Evolutionary conservation across 2,797 vertebrate species (phyloP).

Genomic region (Cygnus olor): DNA sequence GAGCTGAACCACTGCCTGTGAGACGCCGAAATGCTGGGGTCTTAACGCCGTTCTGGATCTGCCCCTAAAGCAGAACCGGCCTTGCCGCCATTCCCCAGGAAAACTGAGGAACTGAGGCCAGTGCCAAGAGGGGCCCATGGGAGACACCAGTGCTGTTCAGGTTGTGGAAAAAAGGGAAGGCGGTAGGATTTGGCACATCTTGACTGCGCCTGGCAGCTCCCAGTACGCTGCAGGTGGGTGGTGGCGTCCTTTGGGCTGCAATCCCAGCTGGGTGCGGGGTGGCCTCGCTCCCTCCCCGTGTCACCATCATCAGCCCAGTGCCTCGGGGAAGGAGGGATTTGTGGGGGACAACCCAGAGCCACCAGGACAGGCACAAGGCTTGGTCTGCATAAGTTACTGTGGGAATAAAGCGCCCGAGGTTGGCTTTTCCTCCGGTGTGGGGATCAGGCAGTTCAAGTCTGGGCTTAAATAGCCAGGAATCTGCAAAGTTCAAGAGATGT

Average conservation of each 20-base stretch:
- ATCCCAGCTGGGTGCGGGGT: not conserved
- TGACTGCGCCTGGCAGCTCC: not conserved
- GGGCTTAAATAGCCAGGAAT: conserved; percentile 43
- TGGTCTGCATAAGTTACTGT: conserved; percentile 46
- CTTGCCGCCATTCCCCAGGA: accelerated
- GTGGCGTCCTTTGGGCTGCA: not conserved
- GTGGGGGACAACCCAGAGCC: not conserved
- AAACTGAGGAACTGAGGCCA: not conserved
- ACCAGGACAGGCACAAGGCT: not conserved
- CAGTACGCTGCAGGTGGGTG: not conserved
- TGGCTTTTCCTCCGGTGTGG: not conserved
- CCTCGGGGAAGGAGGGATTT: not conserved
- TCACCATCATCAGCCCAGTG: not conserved
- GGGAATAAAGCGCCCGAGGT: not conserved
- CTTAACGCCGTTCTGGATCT: not conserved
- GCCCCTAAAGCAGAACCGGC: not conserved
- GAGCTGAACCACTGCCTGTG: not conserved
- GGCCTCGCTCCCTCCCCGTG: not conserved
- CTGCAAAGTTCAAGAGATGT: not conserved
- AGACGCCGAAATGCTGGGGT: accelerated
- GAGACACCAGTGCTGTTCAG: accelerated
- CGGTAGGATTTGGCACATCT: not conserved
- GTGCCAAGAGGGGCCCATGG: accelerated
- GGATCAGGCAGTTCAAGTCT: conserved; percentile 42
- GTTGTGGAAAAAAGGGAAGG: not conserved